These are phyloP conservation scores for Pseudomyrmex flavicornis DNA, from an alignment of 1,140 invertebrate species.

Conservation along the genomic window DNA sequence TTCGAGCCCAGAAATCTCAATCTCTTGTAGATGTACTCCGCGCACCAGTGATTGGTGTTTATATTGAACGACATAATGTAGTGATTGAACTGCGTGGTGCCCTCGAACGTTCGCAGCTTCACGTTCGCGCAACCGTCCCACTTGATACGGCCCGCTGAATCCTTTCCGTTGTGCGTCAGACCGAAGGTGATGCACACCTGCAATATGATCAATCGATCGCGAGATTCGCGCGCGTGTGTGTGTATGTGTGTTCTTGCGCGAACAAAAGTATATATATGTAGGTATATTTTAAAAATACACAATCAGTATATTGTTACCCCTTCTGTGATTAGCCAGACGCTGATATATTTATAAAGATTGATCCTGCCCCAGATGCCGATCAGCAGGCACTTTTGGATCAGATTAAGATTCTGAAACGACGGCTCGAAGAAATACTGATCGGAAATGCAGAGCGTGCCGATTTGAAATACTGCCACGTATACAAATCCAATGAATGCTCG, in stretches of 20 bases:
- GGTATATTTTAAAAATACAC: constrained; percentile 73
- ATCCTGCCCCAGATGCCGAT: constrained; percentile 94
- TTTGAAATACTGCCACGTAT: constrained; percentile 91
- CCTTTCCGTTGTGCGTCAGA: constrained; percentile 92
- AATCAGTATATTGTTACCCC: constrained; percentile 84
- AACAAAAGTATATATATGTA: background rate
- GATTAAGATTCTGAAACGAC: constrained; percentile 87
- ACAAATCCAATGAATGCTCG: constrained; percentile 88
- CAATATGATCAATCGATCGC: constrained; percentile 5
- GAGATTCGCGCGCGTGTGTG: too few species aligned
- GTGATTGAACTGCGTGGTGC: constrained; percentile 92
- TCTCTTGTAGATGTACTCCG: constrained; percentile 96
- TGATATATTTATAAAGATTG: constrained; percentile 95
- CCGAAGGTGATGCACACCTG: constrained; percentile 89
- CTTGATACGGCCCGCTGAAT: constrained; percentile 86
- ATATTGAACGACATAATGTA: constrained; percentile 96
- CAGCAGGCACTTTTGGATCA: constrained; percentile 88
- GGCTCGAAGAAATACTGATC: constrained; percentile 90
- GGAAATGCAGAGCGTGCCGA: constrained; percentile 89
- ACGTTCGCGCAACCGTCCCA: constrained; percentile 97
- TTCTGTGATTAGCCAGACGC: constrained; percentile 95
- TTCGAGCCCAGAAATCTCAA: constrained; percentile 95
- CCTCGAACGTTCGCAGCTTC: constrained; percentile 91
- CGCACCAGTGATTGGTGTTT: constrained; percentile 97
- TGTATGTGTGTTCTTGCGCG: background rate